Conservation (phyloP, 2,113 vertebrate genomes). For the Dicrurus megarhynchus region DNA sequence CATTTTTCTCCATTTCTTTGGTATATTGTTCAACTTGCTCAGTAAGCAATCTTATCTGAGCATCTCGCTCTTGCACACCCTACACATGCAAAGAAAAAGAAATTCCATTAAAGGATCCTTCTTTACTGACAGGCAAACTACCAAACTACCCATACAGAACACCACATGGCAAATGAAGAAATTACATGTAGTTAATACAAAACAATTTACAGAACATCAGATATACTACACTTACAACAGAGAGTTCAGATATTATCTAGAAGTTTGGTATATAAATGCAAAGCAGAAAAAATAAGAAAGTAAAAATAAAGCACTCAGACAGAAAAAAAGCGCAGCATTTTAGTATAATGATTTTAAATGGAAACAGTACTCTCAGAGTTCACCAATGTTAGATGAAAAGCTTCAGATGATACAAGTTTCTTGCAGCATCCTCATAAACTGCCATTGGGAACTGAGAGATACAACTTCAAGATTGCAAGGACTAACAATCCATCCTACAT, state of each 20-base stretch:
- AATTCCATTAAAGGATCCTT: neutral
- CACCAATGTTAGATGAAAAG: neutral
- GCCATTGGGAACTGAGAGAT: neutral
- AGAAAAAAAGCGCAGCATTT: neutral
- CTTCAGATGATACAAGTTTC: neutral
- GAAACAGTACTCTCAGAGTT: neutral
- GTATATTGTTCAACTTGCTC: slow-evolving; percentile 91
- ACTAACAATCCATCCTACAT: neutral
- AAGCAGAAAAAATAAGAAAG: slow-evolving; percentile 30
- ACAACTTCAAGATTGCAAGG: neutral
- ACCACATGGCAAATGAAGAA: neutral
- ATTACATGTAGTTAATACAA: neutral
- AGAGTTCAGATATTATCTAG: slow-evolving; percentile 82
- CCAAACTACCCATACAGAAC: neutral
- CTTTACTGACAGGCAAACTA: neutral
- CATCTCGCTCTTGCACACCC: slow-evolving; percentile 90
- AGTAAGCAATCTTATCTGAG: slow-evolving; percentile 88
- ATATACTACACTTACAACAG: slow-evolving; percentile 69
- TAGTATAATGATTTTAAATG: neutral
- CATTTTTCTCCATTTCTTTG: slow-evolving; percentile 90
- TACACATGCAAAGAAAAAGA: slow-evolving; percentile 12
- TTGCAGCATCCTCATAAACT: neutral
- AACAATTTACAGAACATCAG: neutral
- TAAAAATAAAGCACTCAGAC: neutral
- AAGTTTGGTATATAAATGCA: slow-evolving; percentile 44